Base-by-base conservation (phyloP, 2,797 vertebrate species). In the Rhynchonycteris naso region DNA sequence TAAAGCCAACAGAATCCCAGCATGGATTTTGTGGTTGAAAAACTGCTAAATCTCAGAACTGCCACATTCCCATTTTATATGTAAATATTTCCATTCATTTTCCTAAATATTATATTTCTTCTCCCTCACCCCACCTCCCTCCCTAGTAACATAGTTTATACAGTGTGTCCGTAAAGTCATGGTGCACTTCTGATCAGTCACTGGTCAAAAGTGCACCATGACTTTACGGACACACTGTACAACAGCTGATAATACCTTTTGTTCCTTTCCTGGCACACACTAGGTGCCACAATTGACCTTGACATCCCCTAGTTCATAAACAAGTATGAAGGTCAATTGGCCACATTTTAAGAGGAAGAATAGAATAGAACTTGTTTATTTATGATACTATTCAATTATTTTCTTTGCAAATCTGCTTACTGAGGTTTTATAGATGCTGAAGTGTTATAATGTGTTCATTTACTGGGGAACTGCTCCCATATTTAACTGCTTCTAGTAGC, bases 81-180 rank as follows among this genome's bases (percentile, higher is more conserved):
- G 52, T 97, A 95, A 92, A 95, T 93, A 87, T 65, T 86, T 38
- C 71, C 93, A 50, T 90, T 94, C 74, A 68, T 75, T 82, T 96
- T 95, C 28, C 74, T 52, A 61, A 56, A 54, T 59, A 50, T 28
- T 47, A 1, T 18, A 22, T 52, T 78, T 65, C 75, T 72, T 52
- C 15, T 6, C 19, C 30, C 47, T 16, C 13, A 14, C 28, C 10
- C 22, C 8, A 2, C 2, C 38, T 4, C 38, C 33, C 47, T 14
- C 16, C 59, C 76, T 30, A 1, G 22, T n/a, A 11, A n/a, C 18
- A 26, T n/a, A 78, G 47, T 21, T 50, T 74, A 47, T 82, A 33
- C n/a, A n/a, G n/a, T n/a, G n/a, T n/a, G n/a, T n/a, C n/a, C n/a
- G n/a, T n/a, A n/a, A n/a, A n/a, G n/a, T n/a, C n/a, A n/a, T n/a